Evolutionary conservation across 2,888 invertebrate genomes (phyloP).

Genomic region (Iphiclides podalirius): DNA sequence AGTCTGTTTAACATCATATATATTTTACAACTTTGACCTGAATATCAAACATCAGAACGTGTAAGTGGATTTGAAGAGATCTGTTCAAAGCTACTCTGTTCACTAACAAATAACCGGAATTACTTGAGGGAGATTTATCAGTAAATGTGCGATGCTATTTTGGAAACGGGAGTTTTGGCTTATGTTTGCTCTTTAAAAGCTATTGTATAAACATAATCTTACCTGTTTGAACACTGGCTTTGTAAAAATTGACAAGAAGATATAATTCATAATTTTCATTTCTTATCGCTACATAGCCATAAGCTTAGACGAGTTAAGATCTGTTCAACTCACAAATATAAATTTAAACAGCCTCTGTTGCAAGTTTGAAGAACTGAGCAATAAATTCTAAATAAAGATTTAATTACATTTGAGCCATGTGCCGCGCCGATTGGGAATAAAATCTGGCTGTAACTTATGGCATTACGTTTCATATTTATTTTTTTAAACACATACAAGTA

Average conservation of each 20-base stretch:
- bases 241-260: too few relatives aligned
- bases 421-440: neutral
- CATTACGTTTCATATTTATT: too few relatives aligned
- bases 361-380: constrained; percentile 12
- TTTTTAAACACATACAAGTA: too few relatives aligned
- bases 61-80: constrained; percentile 15
- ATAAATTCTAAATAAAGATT: constrained; percentile 23
- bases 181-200: too few relatives aligned
- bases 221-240: too few relatives aligned
- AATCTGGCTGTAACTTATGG: neutral
- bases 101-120: neutral
- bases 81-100: constrained; percentile 12
- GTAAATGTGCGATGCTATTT: neutral
- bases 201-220: too few relatives aligned
- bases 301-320: too few relatives aligned
- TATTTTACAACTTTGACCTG: constrained; percentile 15
- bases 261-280: too few relatives aligned
- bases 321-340: too few relatives aligned
- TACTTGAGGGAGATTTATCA: neutral
- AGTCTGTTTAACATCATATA: constrained; percentile 12
- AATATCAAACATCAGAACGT: constrained; percentile 10
- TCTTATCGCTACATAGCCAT: too few relatives aligned
- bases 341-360: constrained; percentile 1
- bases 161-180: too few relatives aligned
- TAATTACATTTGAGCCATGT: constrained; percentile 16